Evolutionary conservation across 2,113 vertebrate genomes (phyloP), one percentile per base, ranked within the genome.

Genomic region (Chlorodrepanis virens): DNA sequence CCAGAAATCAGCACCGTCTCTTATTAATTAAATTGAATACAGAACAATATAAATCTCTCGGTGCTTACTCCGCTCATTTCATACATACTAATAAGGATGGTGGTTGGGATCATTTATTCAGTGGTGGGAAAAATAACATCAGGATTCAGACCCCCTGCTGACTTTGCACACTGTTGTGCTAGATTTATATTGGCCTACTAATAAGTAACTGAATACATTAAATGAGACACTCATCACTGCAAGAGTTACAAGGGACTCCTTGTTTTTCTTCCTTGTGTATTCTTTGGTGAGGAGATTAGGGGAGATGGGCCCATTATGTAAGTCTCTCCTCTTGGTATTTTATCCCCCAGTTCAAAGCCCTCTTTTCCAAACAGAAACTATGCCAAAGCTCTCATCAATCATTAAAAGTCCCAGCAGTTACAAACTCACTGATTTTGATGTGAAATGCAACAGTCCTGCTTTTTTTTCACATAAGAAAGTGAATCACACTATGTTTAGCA

Each of bases 181-280:
- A 94, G 97, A 98, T 98, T 98, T 98, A 96, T 97, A 96, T 92
- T 96, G 96, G 92, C 78, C 87, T 96, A 84, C 94, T 98, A 97
- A 98, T 96, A 98, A 98, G 96, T 94, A 95, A 97, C 97, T 82
- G 96, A 96, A 97, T 94, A 79, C 94, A 96, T 95, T 98, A 98
- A 96, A 96, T n/a, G 84, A 93, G 93, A 81, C 6, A 6, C 61
- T 90, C 27, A 35, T 93, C 97, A 92, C 49, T 83, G 88, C 77
- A 87, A 92, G 96, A 94, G 90, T 97, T 97, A 91, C 85, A 92
- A 96, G 93, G 24, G 39, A 90, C 65, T 93, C 93, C 85, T 97
- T 96, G 90, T 95, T 95, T 97, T 96, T 83, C 64, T 96, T 84
- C 78, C 54, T 90, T 94, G 87, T 82, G 91, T 69, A 57, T 96